Conservation (phyloP, 2,113 vertebrate species). For the Crotalus helleri region DNA sequence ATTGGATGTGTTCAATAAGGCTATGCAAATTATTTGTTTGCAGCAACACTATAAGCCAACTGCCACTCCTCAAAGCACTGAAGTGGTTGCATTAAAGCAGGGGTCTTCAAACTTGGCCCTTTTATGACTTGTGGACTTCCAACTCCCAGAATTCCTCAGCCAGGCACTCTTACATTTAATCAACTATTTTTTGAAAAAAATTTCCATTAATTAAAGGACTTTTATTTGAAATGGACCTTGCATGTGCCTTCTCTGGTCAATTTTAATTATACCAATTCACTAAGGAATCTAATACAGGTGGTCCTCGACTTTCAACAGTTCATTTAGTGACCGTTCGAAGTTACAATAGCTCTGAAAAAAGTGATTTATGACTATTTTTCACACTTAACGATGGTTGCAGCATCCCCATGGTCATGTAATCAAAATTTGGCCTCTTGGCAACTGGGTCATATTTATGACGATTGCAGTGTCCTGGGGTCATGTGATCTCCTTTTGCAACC, state of each 20-base stretch:
- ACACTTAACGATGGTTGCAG: too few relatives aligned
- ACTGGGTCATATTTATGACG: not conserved
- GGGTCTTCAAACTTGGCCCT: too few relatives aligned
- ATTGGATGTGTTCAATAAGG: not conserved
- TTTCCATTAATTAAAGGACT: not conserved
- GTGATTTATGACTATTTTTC: not conserved
- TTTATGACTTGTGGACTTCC: too few relatives aligned
- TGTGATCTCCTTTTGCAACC: not conserved
- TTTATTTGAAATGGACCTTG: not conserved
- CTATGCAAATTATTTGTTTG: not conserved
- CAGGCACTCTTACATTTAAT: not conserved
- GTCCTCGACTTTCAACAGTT: not conserved
- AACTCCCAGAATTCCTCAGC: too few relatives aligned
- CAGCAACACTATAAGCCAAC: not conserved
- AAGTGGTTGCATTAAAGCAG: not conserved
- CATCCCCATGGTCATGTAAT: not conserved
- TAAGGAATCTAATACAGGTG: not conserved
- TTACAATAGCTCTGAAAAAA: not conserved
- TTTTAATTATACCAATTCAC: not conserved
- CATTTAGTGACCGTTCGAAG: not conserved
- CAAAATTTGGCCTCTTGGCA: not conserved
- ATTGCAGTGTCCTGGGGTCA: not conserved
- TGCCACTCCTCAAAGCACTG: not conserved
- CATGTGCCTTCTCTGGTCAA: not conserved
- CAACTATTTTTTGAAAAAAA: not conserved